Base-by-base conservation (phyloP, 1,140 invertebrate species). In the Trinorchestia longiramus region DNA sequence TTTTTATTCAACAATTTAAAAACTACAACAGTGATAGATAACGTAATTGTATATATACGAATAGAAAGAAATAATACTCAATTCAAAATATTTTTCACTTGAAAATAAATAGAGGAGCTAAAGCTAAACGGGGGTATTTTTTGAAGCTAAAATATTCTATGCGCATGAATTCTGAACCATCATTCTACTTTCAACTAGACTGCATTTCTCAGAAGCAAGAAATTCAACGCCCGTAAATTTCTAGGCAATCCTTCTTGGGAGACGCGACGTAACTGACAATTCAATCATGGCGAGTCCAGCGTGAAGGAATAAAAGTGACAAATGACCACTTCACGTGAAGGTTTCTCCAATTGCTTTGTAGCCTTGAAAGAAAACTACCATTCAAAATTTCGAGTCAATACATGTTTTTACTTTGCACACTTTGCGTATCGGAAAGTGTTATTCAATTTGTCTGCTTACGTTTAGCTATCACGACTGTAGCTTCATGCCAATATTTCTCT, bases 241-340 rank as follows among this genome's bases (percentile, higher is more conserved):
- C 62, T 77, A 77, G 62, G 62, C 62, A 77, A 77, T 77, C 62
- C 15, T 15, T 77, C 62, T 77, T 77, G 62, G 62, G 62, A 23
- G 62, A 77, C 62, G 62, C 62, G 62, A 77, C 1, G 62, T 77
- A 42, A 91, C 88, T 44, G 43, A 91, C 88, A 91, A 91, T 91
- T 91, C 88, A 91, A 91, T 91, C 88, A 36, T 43, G 88, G 62
- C 62, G 4, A 91, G 88, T 91, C 88, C 41, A 91, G 28, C 88
- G 41, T 91, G 41, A 43, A 41, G 41, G 43, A 43, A 91, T 44
- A 43, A 91, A 91, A 43, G 43, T 91, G 88, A 91, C 88, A 91
- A 91, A 91, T 91, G 88, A 91, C 88, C 88, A 42, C 88, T 91
- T 91, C 41, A 91, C 41, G 19, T 91, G 88, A 91, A 43, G 43